These are phyloP conservation scores for Silurus lanzhouensis DNA, from an alignment of 2,797 vertebrate genomes.

Conservation along the genomic window DNA sequence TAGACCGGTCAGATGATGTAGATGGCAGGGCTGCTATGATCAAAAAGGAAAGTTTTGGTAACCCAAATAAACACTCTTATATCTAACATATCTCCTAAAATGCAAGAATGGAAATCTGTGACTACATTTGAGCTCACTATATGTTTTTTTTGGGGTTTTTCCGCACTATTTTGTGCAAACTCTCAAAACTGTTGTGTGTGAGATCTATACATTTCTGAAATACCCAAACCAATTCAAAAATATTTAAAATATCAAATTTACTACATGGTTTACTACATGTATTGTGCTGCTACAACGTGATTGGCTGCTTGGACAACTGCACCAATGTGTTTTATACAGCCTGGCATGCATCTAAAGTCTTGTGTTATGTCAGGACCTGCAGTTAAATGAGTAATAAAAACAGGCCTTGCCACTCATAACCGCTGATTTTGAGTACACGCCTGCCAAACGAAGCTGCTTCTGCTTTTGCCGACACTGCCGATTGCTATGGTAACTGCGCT, in stretches of 20 bases:
- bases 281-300: neutral
- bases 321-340: neutral
- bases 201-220: neutral
- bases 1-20: neutral
- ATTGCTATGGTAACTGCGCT: conserved; percentile 79
- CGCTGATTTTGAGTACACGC: conserved; percentile 53
- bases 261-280: neutral
- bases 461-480: conserved; percentile 67
- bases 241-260: neutral
- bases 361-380: conserved; percentile 7
- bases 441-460: conserved; percentile 59
- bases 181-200: neutral
- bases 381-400: conserved; percentile 47
- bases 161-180: neutral
- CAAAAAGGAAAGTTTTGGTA: too few relatives aligned
- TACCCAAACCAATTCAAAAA: neutral
- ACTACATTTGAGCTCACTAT: neutral
- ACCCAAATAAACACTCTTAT: neutral
- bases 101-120: neutral
- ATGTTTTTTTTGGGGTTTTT: neutral
- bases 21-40: neutral
- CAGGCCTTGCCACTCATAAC: conserved; percentile 34
- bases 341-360: neutral
- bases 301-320: neutral
- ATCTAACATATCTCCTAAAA: neutral